Evolutionary conservation across 2,888 invertebrate species (phyloP).

Genomic region (Spialia ferax): DNA sequence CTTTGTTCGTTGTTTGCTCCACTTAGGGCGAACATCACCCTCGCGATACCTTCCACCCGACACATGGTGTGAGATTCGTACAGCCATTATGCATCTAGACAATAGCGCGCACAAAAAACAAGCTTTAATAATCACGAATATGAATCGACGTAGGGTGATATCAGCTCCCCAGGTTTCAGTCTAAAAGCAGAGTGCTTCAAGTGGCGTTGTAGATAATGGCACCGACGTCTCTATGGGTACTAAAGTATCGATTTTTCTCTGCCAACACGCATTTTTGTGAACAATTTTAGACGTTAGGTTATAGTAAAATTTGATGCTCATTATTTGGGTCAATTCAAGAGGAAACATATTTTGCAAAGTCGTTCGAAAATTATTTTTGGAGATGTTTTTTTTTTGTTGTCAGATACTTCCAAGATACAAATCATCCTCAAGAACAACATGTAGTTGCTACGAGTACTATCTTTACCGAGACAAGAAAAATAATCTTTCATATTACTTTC

Average conservation of each 20-base stretch:
- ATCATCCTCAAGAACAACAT: conserved; percentile 9
- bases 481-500: conserved; percentile 34
- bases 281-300: conserved; percentile 23
- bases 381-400: too few species aligned
- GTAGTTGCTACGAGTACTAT: conserved; percentile 7
- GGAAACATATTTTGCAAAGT: neutral
- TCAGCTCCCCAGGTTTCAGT: conserved; percentile 64
- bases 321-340: conserved; percentile 3
- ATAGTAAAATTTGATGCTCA: conserved; percentile 24
- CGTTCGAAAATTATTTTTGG: too few species aligned
- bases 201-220: conserved; percentile 66
- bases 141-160: conserved; percentile 72
- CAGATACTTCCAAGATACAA: too few species aligned
- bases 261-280: conserved; percentile 29
- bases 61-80: conserved; percentile 79
- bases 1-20: conserved; percentile 86
- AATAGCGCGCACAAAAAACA: conserved; percentile 82
- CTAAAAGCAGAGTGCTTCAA: conserved; percentile 66
- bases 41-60: conserved; percentile 74
- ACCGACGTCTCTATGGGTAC: conserved; percentile 35
- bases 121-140: conserved; percentile 85
- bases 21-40: conserved; percentile 84
- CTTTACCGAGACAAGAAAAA: conserved; percentile 25
- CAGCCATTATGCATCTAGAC: conserved; percentile 77
- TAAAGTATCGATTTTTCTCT: conserved; percentile 38